phyloP scores from a whole-genome alignment of 2,888 invertebrate genomes.

The Caenorhabditis angaria region DNA sequence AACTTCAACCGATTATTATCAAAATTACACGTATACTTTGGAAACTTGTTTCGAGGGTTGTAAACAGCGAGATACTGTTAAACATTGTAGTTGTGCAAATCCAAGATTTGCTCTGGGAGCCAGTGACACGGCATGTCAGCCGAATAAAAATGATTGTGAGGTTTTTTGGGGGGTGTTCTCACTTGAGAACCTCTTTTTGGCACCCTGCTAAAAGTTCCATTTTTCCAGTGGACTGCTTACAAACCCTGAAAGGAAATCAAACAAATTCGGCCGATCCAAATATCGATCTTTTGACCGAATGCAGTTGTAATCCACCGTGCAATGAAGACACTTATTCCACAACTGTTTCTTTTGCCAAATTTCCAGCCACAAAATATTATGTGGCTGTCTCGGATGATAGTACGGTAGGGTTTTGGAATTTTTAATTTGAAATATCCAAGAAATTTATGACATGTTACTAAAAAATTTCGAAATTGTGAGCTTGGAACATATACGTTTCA shows the following conservation, averaged over 20 bases:
- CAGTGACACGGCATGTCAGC: constrained; percentile 28
- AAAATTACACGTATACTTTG: constrained; percentile 49
- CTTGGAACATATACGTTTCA: too few species aligned
- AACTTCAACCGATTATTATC: constrained; percentile 34
- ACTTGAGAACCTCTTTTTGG: not conserved
- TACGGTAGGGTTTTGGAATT: not conserved
- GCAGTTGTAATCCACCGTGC: constrained; percentile 51
- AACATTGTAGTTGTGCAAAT: constrained; percentile 43
- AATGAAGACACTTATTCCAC: constrained; percentile 45
- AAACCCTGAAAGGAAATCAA: constrained; percentile 50
- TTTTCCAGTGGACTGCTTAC: constrained; percentile 51
- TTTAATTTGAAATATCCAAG: not conserved
- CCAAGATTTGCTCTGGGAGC: constrained; percentile 27
- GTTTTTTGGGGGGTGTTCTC: not conserved
- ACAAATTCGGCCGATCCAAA: constrained; percentile 42
- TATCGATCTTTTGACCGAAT: constrained; percentile 45
- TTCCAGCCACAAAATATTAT: constrained; percentile 47
- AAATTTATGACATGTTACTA: too few species aligned
- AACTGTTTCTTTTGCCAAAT: constrained; percentile 49
- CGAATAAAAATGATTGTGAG: constrained; percentile 27
- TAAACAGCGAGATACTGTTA: constrained; percentile 44
- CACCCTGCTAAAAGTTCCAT: not conserved
- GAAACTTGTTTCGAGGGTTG: constrained; percentile 59
- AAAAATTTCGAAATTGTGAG: too few species aligned
- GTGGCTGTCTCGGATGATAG: constrained; percentile 39